Evolutionary conservation across 2,113 vertebrate genomes (phyloP).

Genomic region (Turdus rufiventris): DNA sequence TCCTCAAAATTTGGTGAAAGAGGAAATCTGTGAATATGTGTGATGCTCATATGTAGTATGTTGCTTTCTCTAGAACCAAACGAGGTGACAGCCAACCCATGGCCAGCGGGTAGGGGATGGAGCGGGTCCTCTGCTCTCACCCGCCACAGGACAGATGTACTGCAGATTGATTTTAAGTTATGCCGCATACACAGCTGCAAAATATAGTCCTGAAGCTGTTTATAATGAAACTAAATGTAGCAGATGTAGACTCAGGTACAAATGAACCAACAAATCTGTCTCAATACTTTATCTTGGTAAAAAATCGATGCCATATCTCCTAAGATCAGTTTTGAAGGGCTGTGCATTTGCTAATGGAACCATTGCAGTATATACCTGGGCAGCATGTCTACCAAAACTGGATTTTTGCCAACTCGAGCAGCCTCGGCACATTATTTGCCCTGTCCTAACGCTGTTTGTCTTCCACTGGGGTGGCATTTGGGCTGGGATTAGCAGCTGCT

Average conservation of each 20-base stretch:
- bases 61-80: not conserved
- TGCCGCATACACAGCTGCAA: not conserved
- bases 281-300: not conserved
- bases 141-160: not conserved
- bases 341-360: not conserved
- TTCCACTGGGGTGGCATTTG: not conserved
- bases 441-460: not conserved
- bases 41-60: accelerated
- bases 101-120: accelerated
- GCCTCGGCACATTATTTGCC: not conserved
- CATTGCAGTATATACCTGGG: not conserved
- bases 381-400: accelerated
- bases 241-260: not conserved
- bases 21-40: not conserved
- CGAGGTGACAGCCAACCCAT: not conserved
- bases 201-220: not conserved
- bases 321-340: not conserved
- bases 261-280: not conserved
- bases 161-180: not conserved
- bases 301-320: not conserved
- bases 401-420: not conserved
- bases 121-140: not conserved
- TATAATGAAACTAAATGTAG: not conserved
- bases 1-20: not conserved
- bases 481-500: not conserved